Base-by-base conservation (phyloP, 2,888 invertebrate genomes). In the Brachylomia viminalis region DNA sequence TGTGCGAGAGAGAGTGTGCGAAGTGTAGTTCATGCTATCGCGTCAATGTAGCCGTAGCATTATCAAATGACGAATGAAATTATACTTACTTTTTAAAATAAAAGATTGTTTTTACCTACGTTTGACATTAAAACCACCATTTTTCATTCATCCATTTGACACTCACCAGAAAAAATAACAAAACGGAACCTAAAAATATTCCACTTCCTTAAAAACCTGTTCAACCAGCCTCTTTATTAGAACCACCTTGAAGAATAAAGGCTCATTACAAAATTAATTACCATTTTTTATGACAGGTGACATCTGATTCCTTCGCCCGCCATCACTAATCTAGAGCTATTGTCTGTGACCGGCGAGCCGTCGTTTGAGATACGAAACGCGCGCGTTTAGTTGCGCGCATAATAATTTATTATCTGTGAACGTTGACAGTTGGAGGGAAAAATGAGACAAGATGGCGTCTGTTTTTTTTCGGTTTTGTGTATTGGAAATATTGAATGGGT, bases 261-360 rank as follows among this genome's bases (percentile, higher is more conserved):
- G 65, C 64, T 75, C 75, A 70, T 75, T 73, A 78, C 17, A 76
- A 79, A 83, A 84, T 88, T 87, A 88, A 88, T 88, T 81, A 86
- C 72, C 67, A 42, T 70, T 77, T 82, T 85, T 81, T 75, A 69
- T 64, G 83, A 82, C 86, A 83, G 75, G 77, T 83, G 83, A 79
- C 87, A 87, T 88, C 88, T 85, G 89, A 85, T 85, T 86, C 82
- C 80, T 75, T 91, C 90, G 90, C 91, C 91, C 91, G 92, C 86
- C 90, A 88, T 89, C 90, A 92, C 91, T 93, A 93, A 93, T 93
- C 92, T 92, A 89, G 77, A 79, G 78, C 78, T 79, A 90, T 94
- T 94, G 94, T 94, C 90, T 92, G 85, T 92, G 92, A 87, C 88
- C 93, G 91, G 87, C 93, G 92, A 91, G 91, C 92, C 92, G 87